phyloP scores from a whole-genome alignment of 1,140 invertebrate species.

The Branchinecta lynchi region DNA sequence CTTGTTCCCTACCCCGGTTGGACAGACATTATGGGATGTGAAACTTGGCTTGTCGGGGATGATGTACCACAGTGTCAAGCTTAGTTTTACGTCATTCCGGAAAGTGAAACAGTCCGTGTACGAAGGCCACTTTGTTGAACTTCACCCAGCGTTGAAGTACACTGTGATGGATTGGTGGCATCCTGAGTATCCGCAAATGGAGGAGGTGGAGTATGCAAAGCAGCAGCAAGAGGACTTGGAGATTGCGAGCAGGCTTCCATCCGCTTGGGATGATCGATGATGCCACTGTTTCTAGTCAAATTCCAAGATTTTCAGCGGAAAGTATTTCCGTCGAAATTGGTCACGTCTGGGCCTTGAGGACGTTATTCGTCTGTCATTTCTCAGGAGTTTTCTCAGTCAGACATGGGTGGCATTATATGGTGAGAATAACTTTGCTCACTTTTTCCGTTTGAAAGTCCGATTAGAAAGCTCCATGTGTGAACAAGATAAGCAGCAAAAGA shows the following conservation, averaged over 20 bases:
- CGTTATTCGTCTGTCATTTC: too few species aligned
- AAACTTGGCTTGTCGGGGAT: neutral
- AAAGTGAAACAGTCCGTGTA: neutral
- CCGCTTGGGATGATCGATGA: neutral
- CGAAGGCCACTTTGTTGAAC: neutral
- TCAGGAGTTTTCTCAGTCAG: too few species aligned
- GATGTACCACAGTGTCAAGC: neutral
- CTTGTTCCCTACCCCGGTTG: neutral
- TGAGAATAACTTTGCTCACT: too few species aligned
- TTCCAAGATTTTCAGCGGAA: too few species aligned
- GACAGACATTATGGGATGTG: neutral
- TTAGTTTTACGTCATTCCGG: neutral
- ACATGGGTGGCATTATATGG: too few species aligned
- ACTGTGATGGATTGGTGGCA: constrained; percentile 5
- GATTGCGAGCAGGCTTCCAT: neutral
- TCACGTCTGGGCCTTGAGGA: too few species aligned
- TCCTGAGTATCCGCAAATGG: constrained; percentile 10
- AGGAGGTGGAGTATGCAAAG: neutral
- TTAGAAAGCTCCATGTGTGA: too few species aligned
- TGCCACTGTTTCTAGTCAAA: neutral
- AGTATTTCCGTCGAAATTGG: too few species aligned
- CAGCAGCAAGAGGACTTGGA: neutral
- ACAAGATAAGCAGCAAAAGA: too few species aligned
- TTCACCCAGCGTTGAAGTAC: neutral
- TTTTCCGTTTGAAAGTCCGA: too few species aligned